phyloP scores from a whole-genome alignment of 2,113 vertebrate species.

The Octodon degus region DNA sequence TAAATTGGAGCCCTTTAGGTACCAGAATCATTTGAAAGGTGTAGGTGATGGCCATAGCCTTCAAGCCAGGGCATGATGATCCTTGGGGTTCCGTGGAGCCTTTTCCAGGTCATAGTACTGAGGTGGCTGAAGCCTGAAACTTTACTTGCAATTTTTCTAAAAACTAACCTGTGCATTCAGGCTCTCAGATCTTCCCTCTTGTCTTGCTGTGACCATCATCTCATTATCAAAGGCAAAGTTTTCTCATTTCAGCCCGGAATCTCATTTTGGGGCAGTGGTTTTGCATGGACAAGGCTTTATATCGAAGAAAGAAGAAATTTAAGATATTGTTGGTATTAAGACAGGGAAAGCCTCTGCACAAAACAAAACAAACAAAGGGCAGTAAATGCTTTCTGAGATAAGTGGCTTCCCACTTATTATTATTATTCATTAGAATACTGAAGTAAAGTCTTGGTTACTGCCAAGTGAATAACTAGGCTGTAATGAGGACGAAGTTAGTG shows the following conservation, averaged over 20 bases:
- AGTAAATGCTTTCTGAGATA: background rate
- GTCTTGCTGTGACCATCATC: background rate
- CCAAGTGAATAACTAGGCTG: background rate
- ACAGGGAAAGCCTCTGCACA: background rate
- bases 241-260: background rate
- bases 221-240: background rate
- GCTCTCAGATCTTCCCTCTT: background rate
- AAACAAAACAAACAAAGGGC: background rate
- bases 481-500: too few species aligned
- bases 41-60: background rate
- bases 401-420: background rate
- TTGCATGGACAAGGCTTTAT: background rate
- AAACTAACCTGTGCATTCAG: background rate
- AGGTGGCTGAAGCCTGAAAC: background rate
- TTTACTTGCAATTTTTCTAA: slow-evolving; percentile 21
- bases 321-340: background rate
- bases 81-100: background rate
- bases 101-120: background rate
- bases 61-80: background rate
- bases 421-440: background rate
- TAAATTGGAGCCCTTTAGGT: background rate
- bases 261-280: background rate
- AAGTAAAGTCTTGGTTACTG: background rate
- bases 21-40: background rate
- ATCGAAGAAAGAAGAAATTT: background rate